Conservation (phyloP, 2,113 vertebrate genomes). For the Empidonax traillii region DNA sequence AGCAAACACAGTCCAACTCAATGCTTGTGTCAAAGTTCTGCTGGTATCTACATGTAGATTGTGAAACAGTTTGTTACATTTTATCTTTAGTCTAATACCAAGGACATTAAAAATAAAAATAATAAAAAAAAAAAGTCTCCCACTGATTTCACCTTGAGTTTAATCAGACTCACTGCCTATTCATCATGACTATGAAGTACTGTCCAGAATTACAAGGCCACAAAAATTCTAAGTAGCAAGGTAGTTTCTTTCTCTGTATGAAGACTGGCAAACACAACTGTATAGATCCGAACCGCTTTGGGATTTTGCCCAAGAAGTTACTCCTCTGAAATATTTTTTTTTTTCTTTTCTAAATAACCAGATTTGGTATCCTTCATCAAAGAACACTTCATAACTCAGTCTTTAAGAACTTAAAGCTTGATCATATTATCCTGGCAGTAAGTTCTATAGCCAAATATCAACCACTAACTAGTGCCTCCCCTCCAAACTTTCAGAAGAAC, state of each 20-base stretch:
- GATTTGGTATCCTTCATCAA: neutral
- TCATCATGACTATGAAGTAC: neutral
- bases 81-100: neutral
- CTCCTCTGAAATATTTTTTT: neutral
- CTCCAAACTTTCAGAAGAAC: neutral
- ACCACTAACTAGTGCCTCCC: fast-evolving
- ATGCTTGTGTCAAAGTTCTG: neutral
- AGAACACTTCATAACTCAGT: neutral
- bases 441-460: neutral
- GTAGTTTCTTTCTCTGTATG: neutral
- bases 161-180: neutral
- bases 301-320: neutral
- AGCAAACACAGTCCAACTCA: neutral
- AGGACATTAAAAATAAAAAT: neutral
- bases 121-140: neutral
- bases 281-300: neutral
- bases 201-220: neutral
- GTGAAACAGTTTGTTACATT: neutral
- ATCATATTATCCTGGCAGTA: neutral
- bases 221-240: neutral
- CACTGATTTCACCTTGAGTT: neutral
- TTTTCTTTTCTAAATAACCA: neutral
- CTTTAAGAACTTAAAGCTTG: neutral
- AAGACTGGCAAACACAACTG: neutral
- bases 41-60: neutral